A percentile compares a stretch with the other conserved stretches of the same genome.
Evolutionary conservation across 2,888 invertebrate genomes (phyloP).

Genomic region (Eupithecia inturbata): DNA sequence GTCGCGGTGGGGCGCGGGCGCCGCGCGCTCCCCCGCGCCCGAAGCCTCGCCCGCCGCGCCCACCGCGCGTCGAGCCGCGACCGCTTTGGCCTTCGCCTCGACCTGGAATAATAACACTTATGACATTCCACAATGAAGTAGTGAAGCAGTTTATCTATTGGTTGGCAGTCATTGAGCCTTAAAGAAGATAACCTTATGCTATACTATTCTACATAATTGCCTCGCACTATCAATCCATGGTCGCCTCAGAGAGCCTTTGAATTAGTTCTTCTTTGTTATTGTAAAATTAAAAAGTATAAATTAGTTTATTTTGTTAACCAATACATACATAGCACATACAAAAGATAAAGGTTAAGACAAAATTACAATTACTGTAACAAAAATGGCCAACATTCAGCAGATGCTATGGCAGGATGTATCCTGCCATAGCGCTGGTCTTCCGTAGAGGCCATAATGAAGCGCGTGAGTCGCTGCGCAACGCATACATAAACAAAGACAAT

Average conservation of each 20-base stretch:
- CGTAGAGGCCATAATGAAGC: too few species aligned
- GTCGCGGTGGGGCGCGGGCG: slow-evolving; percentile 39
- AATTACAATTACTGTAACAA: too few species aligned
- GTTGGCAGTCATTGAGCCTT: neutral
- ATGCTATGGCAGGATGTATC: too few species aligned
- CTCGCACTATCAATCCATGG: neutral
- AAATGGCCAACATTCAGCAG: too few species aligned
- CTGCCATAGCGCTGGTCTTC: too few species aligned
- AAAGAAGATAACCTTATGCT: neutral
- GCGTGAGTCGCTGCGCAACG: too few species aligned
- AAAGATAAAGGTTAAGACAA: too few species aligned
- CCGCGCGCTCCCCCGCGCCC: slow-evolving; percentile 51
- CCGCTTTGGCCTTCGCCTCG: slow-evolving; percentile 66
- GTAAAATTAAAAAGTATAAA: too few species aligned
- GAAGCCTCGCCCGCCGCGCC: slow-evolving; percentile 55
- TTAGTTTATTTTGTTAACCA: too few species aligned
- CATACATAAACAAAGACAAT: too few species aligned
- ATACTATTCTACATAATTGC: neutral
- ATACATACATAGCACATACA: too few species aligned
- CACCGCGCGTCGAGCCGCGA: slow-evolving; percentile 46
- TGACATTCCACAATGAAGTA: neutral
- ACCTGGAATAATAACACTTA: slow-evolving; percentile 49
- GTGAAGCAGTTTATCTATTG: neutral
- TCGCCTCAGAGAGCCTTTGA: neutral
- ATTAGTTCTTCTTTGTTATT: too few species aligned